Base-by-base conservation (phyloP, 1,140 invertebrate genomes). In the Eupeodes corollae region DNA sequence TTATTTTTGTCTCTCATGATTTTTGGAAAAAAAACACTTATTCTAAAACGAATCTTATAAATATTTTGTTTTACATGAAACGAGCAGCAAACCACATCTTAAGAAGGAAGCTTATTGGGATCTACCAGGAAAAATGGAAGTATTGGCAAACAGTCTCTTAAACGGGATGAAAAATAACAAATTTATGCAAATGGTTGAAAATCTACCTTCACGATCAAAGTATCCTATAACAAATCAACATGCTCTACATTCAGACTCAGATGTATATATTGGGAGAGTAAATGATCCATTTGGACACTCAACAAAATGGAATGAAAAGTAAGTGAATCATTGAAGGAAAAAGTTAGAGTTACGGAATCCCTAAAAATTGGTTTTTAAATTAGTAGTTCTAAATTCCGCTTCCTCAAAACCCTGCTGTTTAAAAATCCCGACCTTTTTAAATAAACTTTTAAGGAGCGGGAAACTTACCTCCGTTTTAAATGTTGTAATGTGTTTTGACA, bases 231-330 rank as follows among this genome's bases (percentile, higher is more conserved):
- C 13, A 2, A 18, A 57, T 50, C 31, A 54, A 54, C 46, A 48
- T 63, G 8, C 48, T 53, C 46, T 48, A 58, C 11, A 30, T 33
- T 21, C 50, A 10, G 50, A 55, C 9, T 42, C 53, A 19, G 63
- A 63, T 44, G 54, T 69, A 6, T 68, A 61, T 34, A 57, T 68
- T 42, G 65, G 57, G 0, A 49, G 66, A 8, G 60, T 61, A 8
- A 69, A 68, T 44, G 62, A 68, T 58, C 67, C 67, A 6, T 69
- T 69, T 42, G 65, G 67, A 10, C 63, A 60, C 51, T 68, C 65
- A 12, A 63, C 66, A 50, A 63, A 63, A 41, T 69, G 65, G 65
- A 44, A 53, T 18, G 38, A 53, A 5, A 60, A 42, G 49, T 68
- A 57, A 52, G 16, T 21, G 6, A 15, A 2, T 19, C 8, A n/a